phyloP scores from a whole-genome alignment of 2,888 invertebrate genomes.

The Leucania comma region DNA sequence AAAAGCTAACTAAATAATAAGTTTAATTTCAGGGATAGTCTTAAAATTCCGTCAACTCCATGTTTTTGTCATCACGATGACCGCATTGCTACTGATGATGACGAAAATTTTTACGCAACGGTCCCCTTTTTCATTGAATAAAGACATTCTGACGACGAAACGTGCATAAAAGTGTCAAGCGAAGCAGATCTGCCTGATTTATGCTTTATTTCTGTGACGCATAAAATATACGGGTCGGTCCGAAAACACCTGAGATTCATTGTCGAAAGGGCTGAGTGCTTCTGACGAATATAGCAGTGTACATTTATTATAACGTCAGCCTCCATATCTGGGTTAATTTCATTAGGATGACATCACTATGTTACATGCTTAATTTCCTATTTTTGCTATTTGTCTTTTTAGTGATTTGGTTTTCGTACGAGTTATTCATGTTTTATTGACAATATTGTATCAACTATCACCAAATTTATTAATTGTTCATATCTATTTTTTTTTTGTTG shows the following conservation, averaged over 20 bases:
- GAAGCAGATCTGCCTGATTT: slow-evolving; percentile 56
- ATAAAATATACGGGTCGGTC: slow-evolving; percentile 57
- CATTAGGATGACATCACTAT: slow-evolving; percentile 34
- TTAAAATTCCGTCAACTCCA: neutral
- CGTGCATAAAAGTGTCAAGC: slow-evolving; percentile 62
- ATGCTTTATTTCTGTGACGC: slow-evolving; percentile 64
- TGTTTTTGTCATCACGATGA: neutral
- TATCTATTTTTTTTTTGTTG: no score
- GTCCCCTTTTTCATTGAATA: slow-evolving; percentile 47
- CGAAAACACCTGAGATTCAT: slow-evolving; percentile 63
- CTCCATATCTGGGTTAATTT: slow-evolving; percentile 44
- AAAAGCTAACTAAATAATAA: neutral
- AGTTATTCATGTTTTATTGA: neutral
- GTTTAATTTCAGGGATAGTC: neutral
- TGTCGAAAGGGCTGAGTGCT: slow-evolving; percentile 46
- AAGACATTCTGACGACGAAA: slow-evolving; percentile 49
- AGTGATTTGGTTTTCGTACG: neutral
- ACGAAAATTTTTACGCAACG: slow-evolving; percentile 29
- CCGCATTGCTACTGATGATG: slow-evolving; percentile 21
- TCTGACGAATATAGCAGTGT: slow-evolving; percentile 41
- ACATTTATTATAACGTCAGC: slow-evolving; percentile 40
- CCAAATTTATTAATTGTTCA: neutral
- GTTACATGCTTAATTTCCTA: slow-evolving; percentile 8
- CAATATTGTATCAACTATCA: neutral
- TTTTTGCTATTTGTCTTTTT: slow-evolving; percentile 5